Conservation (phyloP, 1,140 invertebrate genomes). For the Homalodisca vitripennis region DNA sequence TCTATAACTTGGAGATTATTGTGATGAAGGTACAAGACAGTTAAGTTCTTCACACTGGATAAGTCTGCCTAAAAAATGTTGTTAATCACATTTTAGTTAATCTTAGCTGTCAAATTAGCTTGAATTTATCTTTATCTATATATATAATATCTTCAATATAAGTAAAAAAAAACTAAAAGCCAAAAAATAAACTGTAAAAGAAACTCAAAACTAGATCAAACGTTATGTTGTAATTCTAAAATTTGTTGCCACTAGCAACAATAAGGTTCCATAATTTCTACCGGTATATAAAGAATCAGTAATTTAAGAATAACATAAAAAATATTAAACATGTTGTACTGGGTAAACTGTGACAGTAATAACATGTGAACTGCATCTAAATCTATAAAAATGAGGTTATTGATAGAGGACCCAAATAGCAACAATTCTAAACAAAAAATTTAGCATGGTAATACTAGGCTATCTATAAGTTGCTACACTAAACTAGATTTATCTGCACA, state of each 20-base stretch:
- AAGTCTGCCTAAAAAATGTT: background rate
- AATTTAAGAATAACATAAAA: no score
- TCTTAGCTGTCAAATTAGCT: background rate
- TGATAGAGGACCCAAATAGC: no score
- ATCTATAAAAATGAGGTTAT: no score
- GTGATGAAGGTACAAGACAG: constrained; percentile 7
- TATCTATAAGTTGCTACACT: no score
- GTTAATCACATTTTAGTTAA: background rate
- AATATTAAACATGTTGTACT: no score
- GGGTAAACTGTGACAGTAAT: no score
- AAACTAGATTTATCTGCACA: no score
- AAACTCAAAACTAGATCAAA: background rate
- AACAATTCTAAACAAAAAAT: no score
- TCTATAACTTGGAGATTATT: background rate
- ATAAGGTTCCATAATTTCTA: no score
- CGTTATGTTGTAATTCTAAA: background rate
- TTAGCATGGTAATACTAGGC: no score
- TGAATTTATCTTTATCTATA: background rate
- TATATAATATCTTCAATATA: background rate
- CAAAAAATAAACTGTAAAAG: background rate
- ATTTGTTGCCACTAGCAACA: background rate
- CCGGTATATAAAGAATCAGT: no score
- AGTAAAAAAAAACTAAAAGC: background rate
- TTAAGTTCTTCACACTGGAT: background rate
- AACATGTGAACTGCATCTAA: no score